Evolutionary conservation across 2,888 invertebrate species (phyloP).

Genomic region (Blomia tropicalis): DNA sequence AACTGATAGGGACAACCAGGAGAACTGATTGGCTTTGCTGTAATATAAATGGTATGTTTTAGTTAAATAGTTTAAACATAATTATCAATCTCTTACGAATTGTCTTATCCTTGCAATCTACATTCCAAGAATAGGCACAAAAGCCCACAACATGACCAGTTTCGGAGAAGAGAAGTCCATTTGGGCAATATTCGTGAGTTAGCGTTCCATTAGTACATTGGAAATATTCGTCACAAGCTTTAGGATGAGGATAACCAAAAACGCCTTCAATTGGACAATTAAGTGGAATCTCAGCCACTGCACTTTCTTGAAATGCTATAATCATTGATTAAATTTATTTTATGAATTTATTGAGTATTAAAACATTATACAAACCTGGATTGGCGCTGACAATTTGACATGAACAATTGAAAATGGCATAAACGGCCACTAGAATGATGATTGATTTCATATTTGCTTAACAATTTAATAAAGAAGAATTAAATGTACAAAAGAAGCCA

Average conservation of each 20-base stretch:
- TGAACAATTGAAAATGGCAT: too few species aligned
- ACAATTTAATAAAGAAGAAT: too few species aligned
- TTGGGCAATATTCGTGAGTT: conserved; percentile 75
- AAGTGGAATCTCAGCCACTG: conserved; percentile 3
- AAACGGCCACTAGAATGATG: not conserved
- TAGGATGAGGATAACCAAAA: conserved; percentile 28
- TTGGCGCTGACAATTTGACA: not conserved
- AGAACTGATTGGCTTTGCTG: conserved; percentile 30
- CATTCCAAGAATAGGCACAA: conserved; percentile 87
- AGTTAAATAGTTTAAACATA: not conserved
- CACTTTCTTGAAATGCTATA: not conserved
- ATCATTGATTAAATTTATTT: too few species aligned
- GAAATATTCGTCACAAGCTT: conserved; percentile 50
- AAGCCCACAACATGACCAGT: conserved; percentile 75
- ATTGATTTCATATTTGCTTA: not conserved
- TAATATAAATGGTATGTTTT: not conserved
- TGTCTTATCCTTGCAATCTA: conserved; percentile 47
- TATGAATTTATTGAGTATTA: too few species aligned
- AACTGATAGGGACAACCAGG: conserved; percentile 46
- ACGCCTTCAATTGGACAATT: conserved; percentile 29
- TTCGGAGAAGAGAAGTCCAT: conserved; percentile 77
- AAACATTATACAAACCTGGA: not conserved
- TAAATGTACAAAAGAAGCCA: too few species aligned
- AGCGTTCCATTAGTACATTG: conserved; percentile 76
- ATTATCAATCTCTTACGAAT: conserved; percentile 24